A percentile compares a stretch with the other conserved stretches of the same genome.
These are phyloP conservation scores for Tragulus kanchil DNA, from an alignment of 2,113 vertebrate species.

Conservation along the genomic window DNA sequence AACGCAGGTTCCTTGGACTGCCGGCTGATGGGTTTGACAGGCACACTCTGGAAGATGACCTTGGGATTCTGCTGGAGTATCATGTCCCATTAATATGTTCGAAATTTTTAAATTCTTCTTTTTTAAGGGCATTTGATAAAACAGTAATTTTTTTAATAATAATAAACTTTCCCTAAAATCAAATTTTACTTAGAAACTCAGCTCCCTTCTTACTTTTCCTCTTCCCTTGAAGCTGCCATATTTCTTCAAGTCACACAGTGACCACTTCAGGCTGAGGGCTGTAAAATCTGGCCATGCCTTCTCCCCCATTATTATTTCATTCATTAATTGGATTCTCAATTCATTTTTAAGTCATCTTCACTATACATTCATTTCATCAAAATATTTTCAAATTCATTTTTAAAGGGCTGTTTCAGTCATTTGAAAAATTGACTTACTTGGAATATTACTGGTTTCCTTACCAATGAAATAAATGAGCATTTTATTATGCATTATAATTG, in stretches of 20 bases:
- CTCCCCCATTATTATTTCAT: not conserved
- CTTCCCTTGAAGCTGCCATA: not conserved
- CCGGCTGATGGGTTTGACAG: not conserved
- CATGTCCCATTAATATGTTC: not conserved
- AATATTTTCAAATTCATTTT: not conserved
- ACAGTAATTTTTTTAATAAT: not conserved
- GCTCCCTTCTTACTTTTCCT: rapidly evolving
- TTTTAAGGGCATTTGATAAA: not conserved
- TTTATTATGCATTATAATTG: not conserved
- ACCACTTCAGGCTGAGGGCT: not conserved
- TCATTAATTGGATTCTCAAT: not conserved
- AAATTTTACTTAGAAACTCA: not conserved
- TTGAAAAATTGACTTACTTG: conserved; percentile 7
- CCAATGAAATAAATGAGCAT: not conserved
- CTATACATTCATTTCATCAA: not conserved
- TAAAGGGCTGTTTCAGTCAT: not conserved
- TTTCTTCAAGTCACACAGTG: not conserved
- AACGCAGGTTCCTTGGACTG: not conserved
- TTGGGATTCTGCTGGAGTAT: not conserved
- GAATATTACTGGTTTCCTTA: not conserved
- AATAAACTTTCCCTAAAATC: not conserved
- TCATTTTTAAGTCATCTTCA: not conserved
- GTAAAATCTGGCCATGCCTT: not conserved
- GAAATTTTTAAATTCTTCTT: not conserved
- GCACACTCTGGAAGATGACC: not conserved